A percentile compares a stretch with the other conserved stretches of the same genome.
These are phyloP conservation scores for Polypedilum vanderplanki DNA, from an alignment of 1,140 invertebrate genomes.

Conservation along the genomic window DNA sequence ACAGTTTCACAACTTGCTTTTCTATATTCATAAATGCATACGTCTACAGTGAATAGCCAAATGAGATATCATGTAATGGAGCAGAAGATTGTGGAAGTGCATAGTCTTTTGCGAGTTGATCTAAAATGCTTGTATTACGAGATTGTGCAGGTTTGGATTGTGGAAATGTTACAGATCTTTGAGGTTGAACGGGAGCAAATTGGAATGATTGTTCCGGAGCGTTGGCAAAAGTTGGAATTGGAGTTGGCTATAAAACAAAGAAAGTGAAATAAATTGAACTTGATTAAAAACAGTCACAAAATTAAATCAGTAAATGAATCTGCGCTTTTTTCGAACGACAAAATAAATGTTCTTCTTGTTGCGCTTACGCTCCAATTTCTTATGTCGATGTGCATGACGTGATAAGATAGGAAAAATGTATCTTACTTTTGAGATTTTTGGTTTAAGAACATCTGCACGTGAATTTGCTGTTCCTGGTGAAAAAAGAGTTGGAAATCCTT, in stretches of 20 bases:
- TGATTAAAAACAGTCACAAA: not conserved
- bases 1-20: too few species aligned
- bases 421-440: conserved; percentile 32
- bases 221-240: conserved; percentile 35
- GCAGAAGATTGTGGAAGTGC: conserved; percentile 60
- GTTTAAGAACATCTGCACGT: conserved; percentile 29
- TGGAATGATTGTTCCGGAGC: conserved; percentile 32
- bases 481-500: conserved; percentile 38
- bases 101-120: conserved; percentile 72
- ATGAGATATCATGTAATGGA: conserved; percentile 70
- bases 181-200: conserved; percentile 10
- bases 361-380: not conserved
- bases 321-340: not conserved
- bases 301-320: not conserved
- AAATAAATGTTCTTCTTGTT: not conserved
- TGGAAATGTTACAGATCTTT: conserved; percentile 30
- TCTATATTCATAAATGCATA: too few species aligned
- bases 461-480: conserved; percentile 37
- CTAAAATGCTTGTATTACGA: conserved; percentile 55
- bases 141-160: conserved; percentile 38
- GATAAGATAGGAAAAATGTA: not conserved
- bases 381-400: not conserved
- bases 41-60: conserved; percentile 51
- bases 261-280: not conserved
- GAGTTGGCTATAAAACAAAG: conserved; percentile 32